Base-by-base conservation (phyloP, 2,888 invertebrate species). In the Chironomus riparius region DNA sequence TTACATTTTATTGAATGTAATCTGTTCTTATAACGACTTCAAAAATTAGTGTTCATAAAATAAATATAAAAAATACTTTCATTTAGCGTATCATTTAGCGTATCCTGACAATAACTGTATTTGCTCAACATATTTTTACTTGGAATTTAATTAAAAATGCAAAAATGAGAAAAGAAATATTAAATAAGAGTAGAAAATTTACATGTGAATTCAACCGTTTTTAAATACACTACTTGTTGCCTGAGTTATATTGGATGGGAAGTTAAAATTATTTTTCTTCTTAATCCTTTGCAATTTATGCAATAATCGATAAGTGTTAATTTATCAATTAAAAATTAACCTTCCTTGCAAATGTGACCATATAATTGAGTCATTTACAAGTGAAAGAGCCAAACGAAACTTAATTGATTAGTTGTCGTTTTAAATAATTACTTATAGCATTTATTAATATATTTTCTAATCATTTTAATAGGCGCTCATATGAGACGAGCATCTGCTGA, bases 401-500 rank as follows among this genome's bases (percentile, higher is more conserved):
- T 4, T 56, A 56, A 15, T 15, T 56, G 50, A 56, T 56, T 38
- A 38, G 38, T 38, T 38, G 38, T 38, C 2, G 56, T 2, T 15
- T 18, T 7, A 15, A 18, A 15, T 15, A 18, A 56, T 15, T 56
- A 56, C 38, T 38, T 10, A 38, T 56, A 7, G 18, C 5, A 5
- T 12, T 24, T 24, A 50, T 7, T 12, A 65, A 38, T 10, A 21
- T 56, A 22, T 28, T 76, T 68, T 70, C 47, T 77, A 79, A 78
- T 78, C 80, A 80, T 78, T 80, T 79, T 78, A 82, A 81, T 85
- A 94, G 93, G 93, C 84, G 92, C 92, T 77, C 87, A 91, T 80
- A 85, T 92, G 80, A 88, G 93, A 78, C 89, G 92, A 78, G 89
- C 89, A 77, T 91, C 92, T 18, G 91, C 92, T 5, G 93, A 93